These are phyloP conservation scores for Sarcophaga subvicina DNA, from an alignment of 2,888 invertebrate species.

Conservation along the genomic window DNA sequence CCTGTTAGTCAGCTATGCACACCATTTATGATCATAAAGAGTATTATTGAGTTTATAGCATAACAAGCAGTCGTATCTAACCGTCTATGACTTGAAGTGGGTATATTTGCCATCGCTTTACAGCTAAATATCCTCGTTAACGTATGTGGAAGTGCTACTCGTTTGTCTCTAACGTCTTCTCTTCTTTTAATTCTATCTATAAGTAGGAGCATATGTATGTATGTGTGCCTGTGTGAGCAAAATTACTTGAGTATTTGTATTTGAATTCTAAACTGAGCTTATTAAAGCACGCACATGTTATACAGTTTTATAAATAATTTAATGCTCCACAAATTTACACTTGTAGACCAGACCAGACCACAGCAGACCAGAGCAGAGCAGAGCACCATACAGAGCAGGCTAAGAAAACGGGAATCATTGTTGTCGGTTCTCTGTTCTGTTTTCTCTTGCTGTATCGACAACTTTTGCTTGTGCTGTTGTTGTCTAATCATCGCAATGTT, in stretches of 20 bases:
- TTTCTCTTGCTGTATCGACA: background rate
- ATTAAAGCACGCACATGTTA: constrained; percentile 63
- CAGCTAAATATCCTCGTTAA: constrained; percentile 59
- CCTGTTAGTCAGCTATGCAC: no score
- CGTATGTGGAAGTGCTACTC: constrained; percentile 41
- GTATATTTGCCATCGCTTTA: background rate
- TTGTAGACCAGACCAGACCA: background rate
- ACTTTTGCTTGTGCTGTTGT: constrained; percentile 5
- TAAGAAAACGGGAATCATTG: constrained; percentile 49
- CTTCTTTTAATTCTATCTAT: background rate
- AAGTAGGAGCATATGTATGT: background rate
- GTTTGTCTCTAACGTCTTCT: background rate
- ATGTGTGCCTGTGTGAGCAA: background rate
- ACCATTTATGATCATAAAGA: no score
- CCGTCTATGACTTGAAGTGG: background rate
- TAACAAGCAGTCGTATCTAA: background rate
- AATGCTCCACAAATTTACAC: constrained; percentile 63
- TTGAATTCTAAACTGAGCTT: constrained; percentile 6
- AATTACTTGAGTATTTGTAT: background rate
- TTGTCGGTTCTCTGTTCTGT: background rate
- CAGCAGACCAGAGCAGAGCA: background rate
- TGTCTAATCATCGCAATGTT: background rate
- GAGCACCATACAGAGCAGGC: background rate
- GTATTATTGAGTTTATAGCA: no score
- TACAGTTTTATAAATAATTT: constrained; percentile 58